A percentile compares a stretch with the other conserved stretches of the same genome.
Evolutionary conservation across 2,113 vertebrate genomes (phyloP).

Genomic region (Mirza zaza): DNA sequence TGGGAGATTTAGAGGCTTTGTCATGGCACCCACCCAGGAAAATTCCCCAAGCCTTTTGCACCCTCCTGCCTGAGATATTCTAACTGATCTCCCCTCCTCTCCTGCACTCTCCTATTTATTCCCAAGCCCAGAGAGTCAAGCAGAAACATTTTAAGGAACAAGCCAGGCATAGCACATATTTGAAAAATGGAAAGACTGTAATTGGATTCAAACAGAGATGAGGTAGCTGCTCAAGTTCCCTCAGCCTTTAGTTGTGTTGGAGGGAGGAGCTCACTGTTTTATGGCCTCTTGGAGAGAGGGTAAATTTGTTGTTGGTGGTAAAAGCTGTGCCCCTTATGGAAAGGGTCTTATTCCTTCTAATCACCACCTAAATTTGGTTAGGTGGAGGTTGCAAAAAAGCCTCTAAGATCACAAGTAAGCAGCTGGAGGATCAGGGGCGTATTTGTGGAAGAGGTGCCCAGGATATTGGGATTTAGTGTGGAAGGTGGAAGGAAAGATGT

Average conservation of each 20-base stretch:
- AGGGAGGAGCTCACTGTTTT: background rate
- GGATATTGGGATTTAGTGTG: background rate
- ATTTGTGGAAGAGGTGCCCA: background rate
- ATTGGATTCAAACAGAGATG: background rate
- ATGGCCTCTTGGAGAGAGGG: background rate
- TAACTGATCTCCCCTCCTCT: background rate
- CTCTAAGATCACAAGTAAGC: background rate
- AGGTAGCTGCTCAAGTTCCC: background rate
- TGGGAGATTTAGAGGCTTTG: constrained; percentile 23
- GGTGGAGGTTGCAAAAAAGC: background rate
- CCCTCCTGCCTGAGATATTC: background rate
- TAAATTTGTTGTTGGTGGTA: background rate
- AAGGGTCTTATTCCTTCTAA: background rate
- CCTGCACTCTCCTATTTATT: background rate
- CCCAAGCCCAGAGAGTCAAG: background rate
- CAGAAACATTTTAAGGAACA: background rate
- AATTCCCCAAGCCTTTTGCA: background rate
- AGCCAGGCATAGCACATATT: background rate
- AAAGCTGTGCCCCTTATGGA: background rate
- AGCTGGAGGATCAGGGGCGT: background rate
- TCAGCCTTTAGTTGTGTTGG: background rate
- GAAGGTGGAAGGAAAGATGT: background rate
- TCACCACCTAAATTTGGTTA: background rate
- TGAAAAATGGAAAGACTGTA: background rate
- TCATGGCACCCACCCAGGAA: constrained; percentile 33